These are phyloP conservation scores for Patella pellucida DNA, from an alignment of 2,888 invertebrate genomes.

Conservation along the genomic window DNA sequence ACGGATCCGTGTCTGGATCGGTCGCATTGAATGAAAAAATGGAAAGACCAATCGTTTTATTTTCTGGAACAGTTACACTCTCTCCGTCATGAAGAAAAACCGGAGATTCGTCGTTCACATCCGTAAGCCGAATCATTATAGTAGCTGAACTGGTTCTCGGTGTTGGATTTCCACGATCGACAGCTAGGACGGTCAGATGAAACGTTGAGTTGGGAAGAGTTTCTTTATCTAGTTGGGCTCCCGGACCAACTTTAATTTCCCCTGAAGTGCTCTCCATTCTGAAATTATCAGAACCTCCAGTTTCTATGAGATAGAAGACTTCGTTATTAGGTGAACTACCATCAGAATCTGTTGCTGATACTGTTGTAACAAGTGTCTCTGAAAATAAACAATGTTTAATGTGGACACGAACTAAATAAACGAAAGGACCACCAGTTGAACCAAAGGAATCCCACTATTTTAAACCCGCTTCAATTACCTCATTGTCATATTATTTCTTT, in stretches of 20 bases:
- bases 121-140: constrained; percentile 81
- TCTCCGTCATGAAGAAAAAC: constrained; percentile 73
- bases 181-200: constrained; percentile 55
- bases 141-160: constrained; percentile 35
- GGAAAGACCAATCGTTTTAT: constrained; percentile 43
- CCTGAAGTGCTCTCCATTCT: constrained; percentile 89
- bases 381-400: constrained; percentile 17
- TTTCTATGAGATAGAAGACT: constrained; percentile 89
- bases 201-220: constrained; percentile 43
- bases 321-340: constrained; percentile 81
- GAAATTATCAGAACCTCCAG: constrained; percentile 93
- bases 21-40: constrained; percentile 77
- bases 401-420: no score
- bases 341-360: constrained; percentile 59
- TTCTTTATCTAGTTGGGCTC: constrained; percentile 92
- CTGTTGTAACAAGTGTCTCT: constrained; percentile 45
- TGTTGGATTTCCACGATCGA: constrained; percentile 55
- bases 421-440: no score
- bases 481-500: no score
- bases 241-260: constrained; percentile 85
- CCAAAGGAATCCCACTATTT: no score
- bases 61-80: constrained; percentile 22
- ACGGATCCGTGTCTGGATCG: constrained; percentile 73
- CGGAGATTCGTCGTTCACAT: constrained; percentile 93
- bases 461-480: no score